Evolutionary conservation across 2,888 invertebrate genomes (phyloP).

Genomic region (Plagodis dolabraria): DNA sequence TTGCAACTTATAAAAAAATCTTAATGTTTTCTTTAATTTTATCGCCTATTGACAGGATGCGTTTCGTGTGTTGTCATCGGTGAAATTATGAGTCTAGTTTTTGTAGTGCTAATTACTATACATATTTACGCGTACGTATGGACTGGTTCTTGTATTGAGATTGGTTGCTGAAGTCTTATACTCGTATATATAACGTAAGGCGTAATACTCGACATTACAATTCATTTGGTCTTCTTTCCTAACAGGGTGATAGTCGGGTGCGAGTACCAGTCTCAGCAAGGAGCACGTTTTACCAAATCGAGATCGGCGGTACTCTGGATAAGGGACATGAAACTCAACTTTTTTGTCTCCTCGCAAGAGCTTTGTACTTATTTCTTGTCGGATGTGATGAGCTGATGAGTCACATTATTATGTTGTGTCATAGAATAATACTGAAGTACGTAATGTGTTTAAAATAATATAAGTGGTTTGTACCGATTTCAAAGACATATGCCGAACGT

Average conservation of each 20-base stretch:
- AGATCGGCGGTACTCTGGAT: slow-evolving; percentile 28
- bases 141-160: slow-evolving; percentile 26
- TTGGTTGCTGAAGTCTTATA: slow-evolving; percentile 14
- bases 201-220: slow-evolving; percentile 41
- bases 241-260: slow-evolving; percentile 53
- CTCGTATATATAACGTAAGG: slow-evolving; percentile 46
- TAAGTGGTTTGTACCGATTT: no score
- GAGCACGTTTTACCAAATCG: slow-evolving; percentile 58
- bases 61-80: slow-evolving; percentile 55
- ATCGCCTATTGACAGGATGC: slow-evolving; percentile 62
- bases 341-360: slow-evolving; percentile 43
- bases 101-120: slow-evolving; percentile 23
- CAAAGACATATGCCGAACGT: no score
- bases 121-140: slow-evolving; percentile 10
- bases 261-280: slow-evolving; percentile 46
- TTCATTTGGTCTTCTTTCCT: slow-evolving; percentile 48
- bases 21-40: slow-evolving; percentile 59
- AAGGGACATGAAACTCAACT: slow-evolving; percentile 18
- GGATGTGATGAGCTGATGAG: slow-evolving; percentile 15
- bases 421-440: no score
- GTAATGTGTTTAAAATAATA: no score
- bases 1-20: slow-evolving; percentile 58
- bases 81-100: slow-evolving; percentile 31
- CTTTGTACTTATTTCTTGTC: slow-evolving; percentile 30
- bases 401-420: background rate